phyloP scores from a whole-genome alignment of 2,797 vertebrate genomes.

The Sebastolobus alascanus region DNA sequence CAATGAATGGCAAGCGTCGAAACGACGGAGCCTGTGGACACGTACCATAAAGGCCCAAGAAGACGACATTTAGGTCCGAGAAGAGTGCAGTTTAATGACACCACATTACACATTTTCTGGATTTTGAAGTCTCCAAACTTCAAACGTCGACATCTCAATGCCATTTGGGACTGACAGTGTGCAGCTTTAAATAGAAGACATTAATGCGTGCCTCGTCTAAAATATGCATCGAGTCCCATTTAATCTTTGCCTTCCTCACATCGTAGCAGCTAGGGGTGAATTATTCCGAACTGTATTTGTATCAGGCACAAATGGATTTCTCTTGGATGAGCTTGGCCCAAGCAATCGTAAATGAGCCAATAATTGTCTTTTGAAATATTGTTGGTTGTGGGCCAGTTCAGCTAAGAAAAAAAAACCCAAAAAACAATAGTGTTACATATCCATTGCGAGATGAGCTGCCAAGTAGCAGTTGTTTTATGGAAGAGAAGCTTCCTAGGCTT shows the following conservation, averaged over 20 bases:
- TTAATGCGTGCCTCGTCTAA: conserved; percentile 65
- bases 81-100: conserved; percentile 42
- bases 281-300: conserved; percentile 66
- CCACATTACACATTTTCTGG: conserved; percentile 33
- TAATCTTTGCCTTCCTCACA: conserved; percentile 55
- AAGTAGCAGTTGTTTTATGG: conserved; percentile 49
- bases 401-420: conserved; percentile 22
- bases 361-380: conserved; percentile 58
- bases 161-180: conserved; percentile 50
- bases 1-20: too few relatives aligned
- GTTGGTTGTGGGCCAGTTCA: conserved; percentile 50
- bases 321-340: conserved; percentile 37
- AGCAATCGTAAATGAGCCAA: conserved; percentile 51
- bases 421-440: conserved; percentile 48
- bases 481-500: conserved; percentile 35
- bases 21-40: too few relatives aligned
- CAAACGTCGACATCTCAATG: conserved; percentile 42
- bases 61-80: conserved; percentile 26
- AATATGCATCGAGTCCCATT: conserved; percentile 67
- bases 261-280: conserved; percentile 51
- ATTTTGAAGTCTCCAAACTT: conserved; percentile 59
- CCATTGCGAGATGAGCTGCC: conserved; percentile 45
- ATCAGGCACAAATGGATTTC: conserved; percentile 50
- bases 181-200: conserved; percentile 67
- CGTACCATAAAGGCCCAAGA: conserved; percentile 7